Evolutionary conservation across 2,113 vertebrate genomes (phyloP).

Genomic region (Syngnathus scovelli): DNA sequence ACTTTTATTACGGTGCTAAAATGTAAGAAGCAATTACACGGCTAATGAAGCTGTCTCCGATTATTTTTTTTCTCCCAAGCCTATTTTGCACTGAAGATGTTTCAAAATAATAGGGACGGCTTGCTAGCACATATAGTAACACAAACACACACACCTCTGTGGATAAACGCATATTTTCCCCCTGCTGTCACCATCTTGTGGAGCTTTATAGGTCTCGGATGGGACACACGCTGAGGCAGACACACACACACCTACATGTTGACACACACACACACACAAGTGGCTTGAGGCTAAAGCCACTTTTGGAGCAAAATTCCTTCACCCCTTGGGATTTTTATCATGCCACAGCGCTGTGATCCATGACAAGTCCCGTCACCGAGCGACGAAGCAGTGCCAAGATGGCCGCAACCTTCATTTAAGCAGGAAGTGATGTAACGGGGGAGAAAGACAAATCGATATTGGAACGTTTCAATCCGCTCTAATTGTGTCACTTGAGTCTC

Average conservation of each 20-base stretch:
- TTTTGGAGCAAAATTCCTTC: conserved; percentile 13
- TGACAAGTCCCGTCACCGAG: neutral
- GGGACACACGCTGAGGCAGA: conserved; percentile 20
- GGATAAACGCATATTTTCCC: conserved; percentile 6
- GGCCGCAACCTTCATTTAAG: neutral
- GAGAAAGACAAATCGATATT: too few species aligned
- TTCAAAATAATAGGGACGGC: neutral
- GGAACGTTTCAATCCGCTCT: too few species aligned
- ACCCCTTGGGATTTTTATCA: conserved; percentile 21
- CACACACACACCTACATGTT: neutral
- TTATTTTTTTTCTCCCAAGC: conserved; percentile 15
- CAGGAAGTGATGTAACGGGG: too few species aligned
- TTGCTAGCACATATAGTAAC: conserved; percentile 12
- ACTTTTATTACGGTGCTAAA: neutral
- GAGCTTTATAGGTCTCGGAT: conserved; percentile 10
- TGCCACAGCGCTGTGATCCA: neutral
- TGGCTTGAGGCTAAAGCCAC: conserved; percentile 11
- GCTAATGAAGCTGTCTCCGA: conserved; percentile 15
- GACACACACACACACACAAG: neutral
- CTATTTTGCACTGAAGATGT: neutral
- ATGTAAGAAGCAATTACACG: conserved; percentile 16
- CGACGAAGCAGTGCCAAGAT: neutral
- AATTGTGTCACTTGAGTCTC: too few species aligned
- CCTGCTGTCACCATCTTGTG: conserved; percentile 15
- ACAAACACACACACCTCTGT: conserved; percentile 10